Evolutionary conservation across 2,113 vertebrate genomes (phyloP), one percentile per base, ranked within the genome.

Genomic region (Oryzias melastigma): DNA sequence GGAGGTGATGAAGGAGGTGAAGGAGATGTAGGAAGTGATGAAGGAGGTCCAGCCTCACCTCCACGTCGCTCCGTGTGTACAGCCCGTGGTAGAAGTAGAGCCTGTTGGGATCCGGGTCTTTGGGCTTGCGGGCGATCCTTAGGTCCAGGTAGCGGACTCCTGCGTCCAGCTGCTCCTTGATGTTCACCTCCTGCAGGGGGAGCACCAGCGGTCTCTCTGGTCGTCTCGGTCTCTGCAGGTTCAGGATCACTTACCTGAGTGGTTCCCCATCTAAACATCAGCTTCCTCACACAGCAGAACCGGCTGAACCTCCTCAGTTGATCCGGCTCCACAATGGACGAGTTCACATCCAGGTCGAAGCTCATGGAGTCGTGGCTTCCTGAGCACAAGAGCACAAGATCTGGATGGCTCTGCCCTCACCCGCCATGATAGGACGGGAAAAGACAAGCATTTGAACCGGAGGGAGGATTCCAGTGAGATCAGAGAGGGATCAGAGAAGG

Each of bases 361-460:
- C 52, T 86, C 75, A 85, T 76, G 1, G 84, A 71, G 71, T 88
- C 84, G 14, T 88, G 86, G 73, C 86, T 86, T 29, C 86, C 86
- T 86, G 7, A 0, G 5, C 59, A 66, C 17, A 1, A 81, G 25
- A 35, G 35, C 1, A 35, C 7, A 1, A 29, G 27, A 6, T 7
- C 27, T 5, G 5, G 27, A 29, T 1, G 7, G 27, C 27, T 1
- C 27, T 5, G 5, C 27, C 27, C 7, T 6, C 7, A 29, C 27
- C 5, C 27, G 27, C 27, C 25, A 3, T 4, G 1, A 1, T 27
- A 27, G 25, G 7, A 27, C 25, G 25, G 25, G 25, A 27, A 7
- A 27, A 27, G 25, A 27, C 5, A 27, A 27, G 6, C 4, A 27
- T 27, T 27, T 27, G 25, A 7, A 27, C n/a, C n/a, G n/a, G n/a